Evolutionary conservation across 2,797 vertebrate genomes (phyloP).

Genomic region (Enteromius treurensis): DNA sequence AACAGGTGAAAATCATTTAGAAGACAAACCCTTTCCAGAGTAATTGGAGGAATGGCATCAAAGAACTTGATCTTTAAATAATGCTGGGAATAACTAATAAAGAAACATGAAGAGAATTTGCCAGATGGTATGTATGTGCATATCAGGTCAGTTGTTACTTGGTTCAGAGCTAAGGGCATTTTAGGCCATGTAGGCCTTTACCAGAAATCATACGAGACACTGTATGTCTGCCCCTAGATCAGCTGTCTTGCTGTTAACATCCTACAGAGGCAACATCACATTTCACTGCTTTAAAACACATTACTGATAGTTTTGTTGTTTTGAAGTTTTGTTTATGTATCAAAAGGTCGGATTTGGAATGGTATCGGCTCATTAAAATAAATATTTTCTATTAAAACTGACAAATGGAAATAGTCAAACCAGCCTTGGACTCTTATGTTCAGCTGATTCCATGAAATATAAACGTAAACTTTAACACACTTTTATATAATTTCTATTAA

Average conservation of each 20-base stretch:
- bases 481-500: no score
- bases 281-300: background rate
- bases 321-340: background rate
- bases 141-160: conserved; percentile 6
- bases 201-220: background rate
- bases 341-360: background rate
- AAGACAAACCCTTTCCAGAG: conserved; percentile 27
- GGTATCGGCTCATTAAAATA: background rate
- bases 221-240: no score
- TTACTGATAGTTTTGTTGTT: background rate
- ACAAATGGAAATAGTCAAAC: no score
- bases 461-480: background rate
- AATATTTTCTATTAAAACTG: background rate
- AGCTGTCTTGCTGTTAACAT: background rate
- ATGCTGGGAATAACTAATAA: conserved; percentile 43
- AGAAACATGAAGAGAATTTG: conserved; percentile 5
- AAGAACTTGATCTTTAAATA: conserved; percentile 54
- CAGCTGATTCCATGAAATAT: background rate
- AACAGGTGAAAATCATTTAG: conserved; percentile 46
- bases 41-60: conserved; percentile 42
- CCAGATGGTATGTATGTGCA: conserved; percentile 15
- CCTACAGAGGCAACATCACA: background rate
- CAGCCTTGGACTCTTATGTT: background rate
- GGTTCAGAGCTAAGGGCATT: background rate
- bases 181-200: background rate